Evolutionary conservation across 2,113 vertebrate species (phyloP).

Genomic region (Oreochromis spilurus): DNA sequence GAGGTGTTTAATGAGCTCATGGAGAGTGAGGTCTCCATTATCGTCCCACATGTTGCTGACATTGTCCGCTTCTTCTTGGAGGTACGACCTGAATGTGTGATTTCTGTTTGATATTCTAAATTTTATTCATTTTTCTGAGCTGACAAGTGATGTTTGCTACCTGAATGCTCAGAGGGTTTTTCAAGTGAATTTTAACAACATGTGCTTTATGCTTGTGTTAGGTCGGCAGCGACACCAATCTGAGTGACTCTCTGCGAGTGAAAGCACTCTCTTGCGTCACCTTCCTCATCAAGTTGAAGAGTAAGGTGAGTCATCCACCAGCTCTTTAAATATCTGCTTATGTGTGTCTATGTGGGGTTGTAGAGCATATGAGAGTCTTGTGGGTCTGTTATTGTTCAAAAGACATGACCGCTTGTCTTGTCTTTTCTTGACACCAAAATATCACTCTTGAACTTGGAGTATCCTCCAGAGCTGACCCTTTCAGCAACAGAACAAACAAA

Average conservation of each 20-base stretch:
- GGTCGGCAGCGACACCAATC: conserved; percentile 73
- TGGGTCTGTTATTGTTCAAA: background rate
- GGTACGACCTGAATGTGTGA: conserved; percentile 45
- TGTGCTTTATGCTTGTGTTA: conserved; percentile 37
- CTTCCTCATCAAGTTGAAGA: conserved; percentile 82
- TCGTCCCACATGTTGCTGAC: conserved; percentile 76
- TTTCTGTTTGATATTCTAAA: background rate
- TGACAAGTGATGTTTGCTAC: background rate
- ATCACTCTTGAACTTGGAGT: background rate
- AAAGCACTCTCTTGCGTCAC: conserved; percentile 80
- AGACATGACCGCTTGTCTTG: background rate
- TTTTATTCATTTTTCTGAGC: background rate
- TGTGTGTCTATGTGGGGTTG: background rate
- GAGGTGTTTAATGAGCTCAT: conserved; percentile 87
- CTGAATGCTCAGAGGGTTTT: background rate
- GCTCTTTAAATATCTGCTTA: background rate
- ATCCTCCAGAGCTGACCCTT: background rate
- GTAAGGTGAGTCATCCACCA: conserved; percentile 65
- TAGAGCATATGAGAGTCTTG: background rate
- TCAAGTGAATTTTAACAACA: background rate
- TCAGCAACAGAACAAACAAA: background rate
- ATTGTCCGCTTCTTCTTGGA: conserved; percentile 82
- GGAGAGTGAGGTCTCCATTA: conserved; percentile 81
- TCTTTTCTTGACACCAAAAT: background rate
- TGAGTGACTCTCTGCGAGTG: conserved; percentile 77